Evolutionary conservation across 2,113 vertebrate species (phyloP), one percentile per base, ranked within the genome.

Genomic region (Oryctolagus cuniculus): DNA sequence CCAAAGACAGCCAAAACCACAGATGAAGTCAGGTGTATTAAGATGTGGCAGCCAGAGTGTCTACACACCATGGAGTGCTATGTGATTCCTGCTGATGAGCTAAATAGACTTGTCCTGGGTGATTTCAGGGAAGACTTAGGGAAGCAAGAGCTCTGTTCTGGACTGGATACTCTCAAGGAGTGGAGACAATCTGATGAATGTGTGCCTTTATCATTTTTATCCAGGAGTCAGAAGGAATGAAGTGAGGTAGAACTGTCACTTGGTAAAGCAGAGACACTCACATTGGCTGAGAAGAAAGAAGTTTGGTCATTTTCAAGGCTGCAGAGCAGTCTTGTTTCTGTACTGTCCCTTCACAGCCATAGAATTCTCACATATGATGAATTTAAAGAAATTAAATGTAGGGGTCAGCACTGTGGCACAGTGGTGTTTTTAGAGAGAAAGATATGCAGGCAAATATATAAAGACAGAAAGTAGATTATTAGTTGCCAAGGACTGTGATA

Each of bases 251-350:
- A 21, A 27, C 13, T 77, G 49, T 67, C 61, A 70, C 53, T 31
- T 88, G 64, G n/a, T 63, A 63, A 77, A 88, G 77, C 63, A 92
- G 75, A 93, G 78, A 83, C 84, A 89, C 2, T 89, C 73, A n/a
- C 4, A 15, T 63, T 53, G 34, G 31, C 36, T 55, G 38, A 51
- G 66, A 77, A 5, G 17, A 49, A 24, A 53, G 27, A 72, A 27
- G 34, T 51, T 6, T 27, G 38, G 29, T 79, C 53, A 36, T 21
- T 38, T 78, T 83, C 51, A 53, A 53, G 63, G n/a, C 29, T 89
- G 73, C 78, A 77, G 34, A 78, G 53, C 34, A 69, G n/a, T 70
- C 51, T 69, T 91, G 3, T 88, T 87, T 75, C 78, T 74, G 10
- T 53, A 21, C 11, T 90, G 16, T 84, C 34, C 27, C 38, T 27